phyloP scores from a whole-genome alignment of 2,113 vertebrate genomes.

The Pseudopipra pipra region DNA sequence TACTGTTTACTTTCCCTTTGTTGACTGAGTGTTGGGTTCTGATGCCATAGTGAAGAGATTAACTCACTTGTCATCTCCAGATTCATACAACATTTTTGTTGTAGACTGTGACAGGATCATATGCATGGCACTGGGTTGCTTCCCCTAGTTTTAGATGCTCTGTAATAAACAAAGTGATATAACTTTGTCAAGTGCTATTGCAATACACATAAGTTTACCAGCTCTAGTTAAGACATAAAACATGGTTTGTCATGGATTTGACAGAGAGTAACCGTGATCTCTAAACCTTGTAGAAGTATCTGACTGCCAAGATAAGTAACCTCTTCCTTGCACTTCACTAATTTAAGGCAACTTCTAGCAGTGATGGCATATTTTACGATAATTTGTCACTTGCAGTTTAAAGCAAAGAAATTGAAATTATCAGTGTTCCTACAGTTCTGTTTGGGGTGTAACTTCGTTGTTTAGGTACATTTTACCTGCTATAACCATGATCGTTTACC shows the following conservation, averaged over 20 bases:
- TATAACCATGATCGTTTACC: not conserved
- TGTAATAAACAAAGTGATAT: not conserved
- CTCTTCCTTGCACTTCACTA: not conserved
- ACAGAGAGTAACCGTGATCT: not conserved
- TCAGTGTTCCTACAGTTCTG: not conserved
- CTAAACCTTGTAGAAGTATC: not conserved
- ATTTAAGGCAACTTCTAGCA: not conserved
- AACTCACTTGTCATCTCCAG: not conserved
- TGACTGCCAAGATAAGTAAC: not conserved
- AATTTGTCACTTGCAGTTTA: not conserved
- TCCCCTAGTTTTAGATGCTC: not conserved
- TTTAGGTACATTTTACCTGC: not conserved
- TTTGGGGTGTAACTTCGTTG: not conserved
- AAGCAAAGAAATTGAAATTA: not conserved
- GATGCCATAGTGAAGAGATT: not conserved
- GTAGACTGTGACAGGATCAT: not conserved
- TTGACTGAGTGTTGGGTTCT: not conserved
- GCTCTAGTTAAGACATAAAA: not conserved
- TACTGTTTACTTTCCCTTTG: not conserved
- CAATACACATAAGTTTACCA: not conserved
- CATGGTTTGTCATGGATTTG: not conserved
- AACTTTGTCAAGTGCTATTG: not conserved
- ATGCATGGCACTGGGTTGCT: not conserved
- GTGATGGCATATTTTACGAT: not conserved
- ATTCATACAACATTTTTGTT: not conserved